Conservation (phyloP, 2,113 vertebrate species). For the Alexandromys fortis region DNA sequence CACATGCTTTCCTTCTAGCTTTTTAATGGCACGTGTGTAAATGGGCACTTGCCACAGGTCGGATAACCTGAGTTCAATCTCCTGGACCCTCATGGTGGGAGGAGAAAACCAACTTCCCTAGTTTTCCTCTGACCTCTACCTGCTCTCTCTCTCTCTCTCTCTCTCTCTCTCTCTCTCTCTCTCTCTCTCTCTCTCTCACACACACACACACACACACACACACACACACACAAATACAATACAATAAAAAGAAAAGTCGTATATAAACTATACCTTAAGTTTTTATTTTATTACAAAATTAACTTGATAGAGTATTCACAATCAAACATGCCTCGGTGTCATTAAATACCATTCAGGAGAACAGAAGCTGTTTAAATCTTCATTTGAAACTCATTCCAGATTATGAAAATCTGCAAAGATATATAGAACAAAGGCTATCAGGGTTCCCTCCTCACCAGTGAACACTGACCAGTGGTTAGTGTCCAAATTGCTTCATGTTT, state of each 20-base stretch:
- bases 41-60: not conserved
- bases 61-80: not conserved
- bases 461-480: not conserved
- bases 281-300: constrained; percentile 29
- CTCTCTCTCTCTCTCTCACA: too few relatives aligned
- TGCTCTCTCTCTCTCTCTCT: too few relatives aligned
- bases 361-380: not conserved
- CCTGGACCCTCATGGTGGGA: not conserved
- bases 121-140: not conserved
- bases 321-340: not conserved
- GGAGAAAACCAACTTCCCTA: not conserved
- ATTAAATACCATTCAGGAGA: constrained; percentile 19
- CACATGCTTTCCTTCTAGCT: not conserved
- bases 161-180: too few relatives aligned
- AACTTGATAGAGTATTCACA: constrained; percentile 3
- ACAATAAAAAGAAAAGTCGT: not conserved
- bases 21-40: not conserved
- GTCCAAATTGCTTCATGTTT: not conserved
- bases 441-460: not conserved
- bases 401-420: not conserved
- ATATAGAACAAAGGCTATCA: not conserved
- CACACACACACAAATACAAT: too few relatives aligned
- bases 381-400: constrained; percentile 26
- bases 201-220: too few relatives aligned
- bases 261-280: not conserved